phyloP scores from a whole-genome alignment of 1,140 invertebrate genomes.

The Pinna nobilis region DNA sequence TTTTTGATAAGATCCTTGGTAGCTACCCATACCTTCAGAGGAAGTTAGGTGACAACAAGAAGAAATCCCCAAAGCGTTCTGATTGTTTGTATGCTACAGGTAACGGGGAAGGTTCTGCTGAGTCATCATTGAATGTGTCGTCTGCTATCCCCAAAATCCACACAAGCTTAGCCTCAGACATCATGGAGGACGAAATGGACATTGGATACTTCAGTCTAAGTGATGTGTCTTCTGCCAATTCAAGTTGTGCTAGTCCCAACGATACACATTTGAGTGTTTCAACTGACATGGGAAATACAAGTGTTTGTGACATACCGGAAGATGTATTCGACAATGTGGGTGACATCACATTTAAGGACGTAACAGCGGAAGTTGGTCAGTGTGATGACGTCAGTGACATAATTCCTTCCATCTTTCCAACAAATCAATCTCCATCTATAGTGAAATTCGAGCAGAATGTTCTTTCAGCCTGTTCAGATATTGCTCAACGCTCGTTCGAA shows the following conservation, averaged over 20 bases:
- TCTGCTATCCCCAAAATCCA: not conserved
- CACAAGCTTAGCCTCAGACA: constrained; percentile 14
- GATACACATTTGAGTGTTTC: not conserved
- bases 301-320: too few relatives aligned
- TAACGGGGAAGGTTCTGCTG: not conserved
- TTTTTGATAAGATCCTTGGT: constrained; percentile 32
- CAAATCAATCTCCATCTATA: not conserved
- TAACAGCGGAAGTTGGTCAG: not conserved
- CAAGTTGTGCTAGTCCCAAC: not conserved
- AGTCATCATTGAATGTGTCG: not conserved
- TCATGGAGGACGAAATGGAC: constrained; percentile 36
- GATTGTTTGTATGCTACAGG: constrained; percentile 6
- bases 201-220: constrained; percentile 13
- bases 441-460: not conserved
- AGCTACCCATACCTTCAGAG: constrained; percentile 28
- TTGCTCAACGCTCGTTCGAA: not conserved
- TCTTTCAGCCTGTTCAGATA: not conserved
- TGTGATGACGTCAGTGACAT: not conserved
- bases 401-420: constrained; percentile 4
- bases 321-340: not conserved
- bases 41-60: constrained; percentile 10
- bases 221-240: constrained; percentile 4
- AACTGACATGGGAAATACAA: not conserved
- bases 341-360: not conserved
- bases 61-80: not conserved